These are phyloP conservation scores for Pararge aegeria DNA, from an alignment of 1,140 invertebrate species.

Conservation along the genomic window DNA sequence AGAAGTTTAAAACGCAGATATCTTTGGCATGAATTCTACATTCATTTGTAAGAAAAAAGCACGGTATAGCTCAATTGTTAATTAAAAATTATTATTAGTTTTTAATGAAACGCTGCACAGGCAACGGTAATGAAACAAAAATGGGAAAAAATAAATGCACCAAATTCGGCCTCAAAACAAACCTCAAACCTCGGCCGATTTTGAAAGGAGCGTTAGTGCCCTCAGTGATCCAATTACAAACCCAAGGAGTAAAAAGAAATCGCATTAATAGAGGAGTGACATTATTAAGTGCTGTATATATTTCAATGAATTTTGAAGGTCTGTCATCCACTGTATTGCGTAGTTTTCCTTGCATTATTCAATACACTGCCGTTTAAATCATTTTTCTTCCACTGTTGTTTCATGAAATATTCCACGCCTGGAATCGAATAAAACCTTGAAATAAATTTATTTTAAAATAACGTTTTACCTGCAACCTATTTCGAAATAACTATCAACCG, in stretches of 20 bases:
- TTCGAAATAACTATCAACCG: not conserved
- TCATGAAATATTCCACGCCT: constrained; percentile 37
- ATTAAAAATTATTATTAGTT: too few relatives aligned
- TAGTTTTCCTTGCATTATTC: constrained; percentile 56
- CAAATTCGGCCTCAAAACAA: too few relatives aligned
- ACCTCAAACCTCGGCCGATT: too few relatives aligned
- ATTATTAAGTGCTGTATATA: constrained; percentile 31
- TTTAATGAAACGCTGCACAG: too few relatives aligned
- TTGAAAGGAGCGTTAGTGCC: too few relatives aligned
- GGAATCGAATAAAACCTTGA: constrained; percentile 3
- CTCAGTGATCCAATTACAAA: not conserved
- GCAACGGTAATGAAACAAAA: too few relatives aligned
- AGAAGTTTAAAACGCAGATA: too few relatives aligned
- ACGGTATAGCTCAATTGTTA: too few relatives aligned
- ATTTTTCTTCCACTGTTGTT: constrained; percentile 45
- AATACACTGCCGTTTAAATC: constrained; percentile 43
- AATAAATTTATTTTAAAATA: not conserved
- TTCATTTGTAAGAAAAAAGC: too few relatives aligned
- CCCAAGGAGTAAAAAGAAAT: not conserved
- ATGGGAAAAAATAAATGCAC: too few relatives aligned
- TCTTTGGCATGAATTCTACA: too few relatives aligned
- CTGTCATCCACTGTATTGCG: constrained; percentile 43
- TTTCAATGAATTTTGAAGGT: constrained; percentile 51
- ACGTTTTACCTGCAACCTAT: not conserved
- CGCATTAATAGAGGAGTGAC: constrained; percentile 2